Evolutionary conservation across 2,888 invertebrate species (phyloP).

Genomic region (Hirtodrosophila cameraria): DNA sequence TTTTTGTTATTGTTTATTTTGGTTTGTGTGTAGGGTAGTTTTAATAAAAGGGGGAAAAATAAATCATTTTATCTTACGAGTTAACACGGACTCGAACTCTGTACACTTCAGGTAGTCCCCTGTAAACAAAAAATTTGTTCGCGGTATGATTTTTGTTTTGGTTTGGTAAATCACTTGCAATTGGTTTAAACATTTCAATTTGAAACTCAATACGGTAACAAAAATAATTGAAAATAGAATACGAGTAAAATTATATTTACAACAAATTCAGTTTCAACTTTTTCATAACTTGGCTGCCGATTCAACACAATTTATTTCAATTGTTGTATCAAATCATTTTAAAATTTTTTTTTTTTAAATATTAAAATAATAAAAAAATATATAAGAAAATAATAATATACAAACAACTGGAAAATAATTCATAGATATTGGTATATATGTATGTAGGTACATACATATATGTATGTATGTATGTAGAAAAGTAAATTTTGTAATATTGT

Average conservation of each 20-base stretch:
- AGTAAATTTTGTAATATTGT: slow-evolving; percentile 28
- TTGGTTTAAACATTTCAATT: slow-evolving; percentile 19
- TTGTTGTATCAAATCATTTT: slow-evolving; percentile 5
- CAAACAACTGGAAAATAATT: slow-evolving; percentile 45
- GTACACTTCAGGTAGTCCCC: slow-evolving; percentile 91
- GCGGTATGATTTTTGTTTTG: slow-evolving; percentile 76
- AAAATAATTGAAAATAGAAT: slow-evolving; percentile 19
- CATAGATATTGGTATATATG: slow-evolving; percentile 22
- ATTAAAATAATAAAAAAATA: slow-evolving; percentile 3
- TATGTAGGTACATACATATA: slow-evolving; percentile 37
- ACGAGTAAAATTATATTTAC: slow-evolving; percentile 3
- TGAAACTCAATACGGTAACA: slow-evolving; percentile 42
- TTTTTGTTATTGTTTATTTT: slow-evolving; percentile 25
- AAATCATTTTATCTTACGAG: slow-evolving; percentile 88
- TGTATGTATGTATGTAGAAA: slow-evolving; percentile 30
- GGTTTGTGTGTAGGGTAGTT: slow-evolving; percentile 26
- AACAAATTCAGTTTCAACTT: slow-evolving; percentile 6
- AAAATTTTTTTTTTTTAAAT: slow-evolving; percentile 11
- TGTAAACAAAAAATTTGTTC: slow-evolving; percentile 84
- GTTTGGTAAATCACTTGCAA: slow-evolving; percentile 30
- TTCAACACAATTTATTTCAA: slow-evolving; percentile 39
- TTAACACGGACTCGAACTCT: slow-evolving; percentile 93
- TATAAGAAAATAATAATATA: too few species aligned
- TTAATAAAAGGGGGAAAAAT: slow-evolving; percentile 65
- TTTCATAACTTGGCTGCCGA: slow-evolving; percentile 41